These are phyloP conservation scores for Hydroisotoma schaefferi DNA, from an alignment of 2,888 invertebrate species.

Conservation along the genomic window DNA sequence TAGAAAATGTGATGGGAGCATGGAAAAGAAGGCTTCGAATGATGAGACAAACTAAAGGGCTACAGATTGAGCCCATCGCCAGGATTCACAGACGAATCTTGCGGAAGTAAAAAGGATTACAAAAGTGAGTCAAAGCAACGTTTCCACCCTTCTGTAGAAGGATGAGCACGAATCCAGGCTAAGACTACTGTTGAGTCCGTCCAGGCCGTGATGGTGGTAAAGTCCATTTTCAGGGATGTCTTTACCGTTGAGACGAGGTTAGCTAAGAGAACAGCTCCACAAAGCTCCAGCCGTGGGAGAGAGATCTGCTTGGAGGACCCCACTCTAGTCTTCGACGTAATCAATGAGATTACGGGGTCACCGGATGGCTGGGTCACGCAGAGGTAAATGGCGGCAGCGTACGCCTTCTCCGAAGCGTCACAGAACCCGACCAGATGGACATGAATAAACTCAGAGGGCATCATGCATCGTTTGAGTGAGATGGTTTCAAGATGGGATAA, in stretches of 20 bases:
- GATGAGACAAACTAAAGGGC: no score
- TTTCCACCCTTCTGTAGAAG: no score
- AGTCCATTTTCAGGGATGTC: constrained; percentile 11
- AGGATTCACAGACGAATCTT: no score
- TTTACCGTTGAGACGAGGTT: constrained; percentile 30
- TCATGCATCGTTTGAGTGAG: constrained; percentile 2
- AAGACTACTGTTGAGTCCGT: constrained; percentile 50
- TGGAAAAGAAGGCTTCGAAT: no score
- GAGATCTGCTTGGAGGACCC: constrained; percentile 45
- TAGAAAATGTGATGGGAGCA: no score
- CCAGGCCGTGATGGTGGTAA: constrained; percentile 33
- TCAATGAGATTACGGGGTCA: no score
- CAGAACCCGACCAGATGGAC: constrained; percentile 12
- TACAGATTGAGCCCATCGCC: no score
- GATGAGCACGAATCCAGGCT: constrained; percentile 49
- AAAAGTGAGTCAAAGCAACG: no score
- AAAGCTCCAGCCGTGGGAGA: constrained; percentile 49
- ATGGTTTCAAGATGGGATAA: neutral
- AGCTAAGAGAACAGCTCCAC: constrained; percentile 48
- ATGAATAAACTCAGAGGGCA: neutral
- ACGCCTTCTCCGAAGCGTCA: neutral
- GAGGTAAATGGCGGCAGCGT: neutral
- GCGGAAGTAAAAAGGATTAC: no score
- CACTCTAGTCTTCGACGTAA: no score
- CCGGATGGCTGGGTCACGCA: constrained; percentile 38